Conservation (phyloP, 2,797 vertebrate species). For the Choloepus didactylus region DNA sequence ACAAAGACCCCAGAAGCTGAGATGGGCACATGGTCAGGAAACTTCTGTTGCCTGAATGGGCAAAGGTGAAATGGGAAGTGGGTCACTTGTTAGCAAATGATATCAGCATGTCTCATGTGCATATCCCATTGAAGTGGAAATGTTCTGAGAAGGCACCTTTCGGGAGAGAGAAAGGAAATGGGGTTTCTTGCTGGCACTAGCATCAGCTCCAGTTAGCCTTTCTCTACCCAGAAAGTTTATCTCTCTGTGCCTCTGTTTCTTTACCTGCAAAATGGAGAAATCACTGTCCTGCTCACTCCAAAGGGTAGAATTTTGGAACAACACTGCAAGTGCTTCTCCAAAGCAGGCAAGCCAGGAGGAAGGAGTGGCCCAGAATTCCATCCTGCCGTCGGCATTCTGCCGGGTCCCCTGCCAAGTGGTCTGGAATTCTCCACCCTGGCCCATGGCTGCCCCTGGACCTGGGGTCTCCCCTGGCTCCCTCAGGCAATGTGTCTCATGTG, state of each 20-base stretch:
- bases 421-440: not conserved
- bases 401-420: not conserved
- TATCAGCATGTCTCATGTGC: not conserved
- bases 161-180: not conserved
- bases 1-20: not conserved
- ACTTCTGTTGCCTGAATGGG: not conserved
- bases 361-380: accelerated
- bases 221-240: not conserved
- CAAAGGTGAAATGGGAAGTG: not conserved
- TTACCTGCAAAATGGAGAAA: not conserved
- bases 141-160: too few species aligned
- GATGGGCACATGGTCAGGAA: not conserved
- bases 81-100: not conserved
- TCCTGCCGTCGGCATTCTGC: not conserved
- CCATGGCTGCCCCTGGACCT: not conserved
- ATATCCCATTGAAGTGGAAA: accelerated
- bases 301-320: not conserved
- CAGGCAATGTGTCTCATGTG: not conserved
- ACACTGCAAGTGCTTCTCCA: not conserved
- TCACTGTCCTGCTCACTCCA: not conserved
- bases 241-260: not conserved
- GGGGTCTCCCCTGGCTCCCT: too few species aligned
- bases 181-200: not conserved
- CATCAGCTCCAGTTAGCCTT: not conserved
- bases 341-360: not conserved